A percentile compares a stretch with the other conserved stretches of the same genome.
These are phyloP conservation scores for Pampus argenteus DNA, from an alignment of 2,797 vertebrate genomes.

Conservation along the genomic window DNA sequence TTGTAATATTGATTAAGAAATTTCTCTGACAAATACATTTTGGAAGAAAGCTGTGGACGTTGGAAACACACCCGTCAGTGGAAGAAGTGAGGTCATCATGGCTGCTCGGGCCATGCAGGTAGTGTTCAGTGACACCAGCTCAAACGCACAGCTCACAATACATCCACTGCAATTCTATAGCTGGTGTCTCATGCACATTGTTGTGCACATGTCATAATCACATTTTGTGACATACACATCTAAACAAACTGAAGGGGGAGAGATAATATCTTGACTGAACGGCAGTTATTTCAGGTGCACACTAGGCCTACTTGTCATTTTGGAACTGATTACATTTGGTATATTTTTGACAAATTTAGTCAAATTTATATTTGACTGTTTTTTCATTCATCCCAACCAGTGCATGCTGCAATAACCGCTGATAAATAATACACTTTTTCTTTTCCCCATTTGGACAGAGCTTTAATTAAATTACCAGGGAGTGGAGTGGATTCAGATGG, in stretches of 20 bases:
- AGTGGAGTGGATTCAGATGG: constrained; percentile 34
- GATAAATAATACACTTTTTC: constrained; percentile 2
- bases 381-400: neutral
- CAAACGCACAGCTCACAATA: constrained; percentile 47
- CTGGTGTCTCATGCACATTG: constrained; percentile 13
- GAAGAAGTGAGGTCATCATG: constrained; percentile 74
- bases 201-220: constrained; percentile 10
- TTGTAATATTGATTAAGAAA: too few relatives aligned
- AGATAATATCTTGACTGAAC: neutral
- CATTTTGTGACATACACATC: constrained; percentile 15
- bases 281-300: neutral
- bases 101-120: neutral
- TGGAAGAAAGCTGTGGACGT: too few relatives aligned
- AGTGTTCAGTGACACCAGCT: constrained; percentile 60
- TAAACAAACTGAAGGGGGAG: constrained; percentile 25
- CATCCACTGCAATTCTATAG: constrained; percentile 42
- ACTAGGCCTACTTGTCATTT: neutral
- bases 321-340: neutral
- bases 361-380: neutral
- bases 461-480: constrained; percentile 39
- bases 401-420: neutral
- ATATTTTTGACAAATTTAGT: neutral
- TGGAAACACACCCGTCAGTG: constrained; percentile 31
- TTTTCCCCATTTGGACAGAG: constrained; percentile 4
- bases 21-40: too few relatives aligned